A percentile compares a stretch with the other conserved stretches of the same genome.
phyloP scores from a whole-genome alignment of 30 jellyfish, hydroid and myxozoan genomes.

The Pelagia noctiluca region DNA sequence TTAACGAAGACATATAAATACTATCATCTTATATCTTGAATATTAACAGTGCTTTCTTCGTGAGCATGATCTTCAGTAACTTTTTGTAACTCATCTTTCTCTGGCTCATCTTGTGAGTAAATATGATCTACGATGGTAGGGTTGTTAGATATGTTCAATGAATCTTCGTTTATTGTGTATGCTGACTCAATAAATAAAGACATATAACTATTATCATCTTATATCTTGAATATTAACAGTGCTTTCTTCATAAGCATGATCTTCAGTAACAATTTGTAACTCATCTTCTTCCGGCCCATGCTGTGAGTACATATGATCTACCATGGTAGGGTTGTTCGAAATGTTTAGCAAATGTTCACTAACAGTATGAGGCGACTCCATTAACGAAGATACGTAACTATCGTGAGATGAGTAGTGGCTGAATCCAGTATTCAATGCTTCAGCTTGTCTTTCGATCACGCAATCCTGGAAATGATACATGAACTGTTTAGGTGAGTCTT shows the following conservation, averaged over 20 bases:
- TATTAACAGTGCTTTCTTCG: conserved; percentile 72
- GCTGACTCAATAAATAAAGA: conserved; percentile 60
- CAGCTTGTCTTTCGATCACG: conserved; percentile 17
- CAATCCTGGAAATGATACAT: conserved; percentile 59
- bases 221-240: conserved; percentile 71
- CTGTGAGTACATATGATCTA: conserved; percentile 71
- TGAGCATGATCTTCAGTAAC: conserved; percentile 59
- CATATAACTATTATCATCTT: conserved; percentile 31
- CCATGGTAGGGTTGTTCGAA: conserved; percentile 67
- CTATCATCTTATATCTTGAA: conserved; percentile 58
- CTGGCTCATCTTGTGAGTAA: conserved; percentile 72
- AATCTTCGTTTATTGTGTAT: conserved; percentile 50
- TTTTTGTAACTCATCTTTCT: conserved; percentile 58
- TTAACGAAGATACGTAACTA: conserved; percentile 52
- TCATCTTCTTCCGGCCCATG: conserved; percentile 76
- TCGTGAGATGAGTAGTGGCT: conserved; percentile 50
- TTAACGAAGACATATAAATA: conserved; percentile 44
- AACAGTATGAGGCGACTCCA: conserved; percentile 61
- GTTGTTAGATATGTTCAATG: conserved; percentile 46
- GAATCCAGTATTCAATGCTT: conserved; percentile 50
- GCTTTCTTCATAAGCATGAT: conserved; percentile 67
- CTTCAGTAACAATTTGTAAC: conserved; percentile 58
- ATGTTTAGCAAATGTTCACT: conserved; percentile 57
- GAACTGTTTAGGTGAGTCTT: too few species aligned
- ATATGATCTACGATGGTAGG: conserved; percentile 74